Evolutionary conservation across 2,113 vertebrate genomes (phyloP), one percentile per base, ranked within the genome.

Genomic region (Chamaetylas fuelleborni): DNA sequence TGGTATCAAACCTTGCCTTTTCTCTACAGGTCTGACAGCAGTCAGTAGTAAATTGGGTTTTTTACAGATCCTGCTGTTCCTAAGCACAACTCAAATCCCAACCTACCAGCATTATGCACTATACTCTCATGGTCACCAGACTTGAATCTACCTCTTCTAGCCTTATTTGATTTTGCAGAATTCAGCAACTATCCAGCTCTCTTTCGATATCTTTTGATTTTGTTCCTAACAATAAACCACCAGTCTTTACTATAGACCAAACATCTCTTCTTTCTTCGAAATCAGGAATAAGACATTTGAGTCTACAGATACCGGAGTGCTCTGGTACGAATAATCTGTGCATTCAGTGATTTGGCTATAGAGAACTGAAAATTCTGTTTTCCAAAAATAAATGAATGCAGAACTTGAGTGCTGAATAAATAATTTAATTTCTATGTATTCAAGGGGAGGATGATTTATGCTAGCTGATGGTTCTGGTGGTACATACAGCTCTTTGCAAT

Each of bases 1-100:
- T 72, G 25, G 28, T 90, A 69, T 88, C 79, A 90, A 58, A 40
- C 48, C 38, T 86, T 62, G 76, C 47, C 88, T 96, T 93, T 94
- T 74, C 33, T 92, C 51, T 86, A 28, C 19, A 51, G 57, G 64
- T 83, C 56, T 94, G 67, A 62, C 50, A 81, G 76, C 6, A 43
- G 64, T 92, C 86, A 88, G 67, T 62, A 66, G 67, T 47, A 81
- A 92, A 83, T 83, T 61, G 61, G 40, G 2, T 31, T 88, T 90
- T 90, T 71, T 86, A 88, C 64, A 58, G 34, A 67, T 82, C 19
- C 50, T 62, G 33, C 67, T 77, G 25, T 70, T 56, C 45, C 43
- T 69, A 82, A 76, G 51, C 67, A 65, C 43, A 86, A 58, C 58
- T 73, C 36, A 53, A 93, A 82, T 94, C 81, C 45, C 66, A 48